phyloP scores from a whole-genome alignment of 2,113 vertebrate genomes.

The Chaetorhynchus papuensis region DNA sequence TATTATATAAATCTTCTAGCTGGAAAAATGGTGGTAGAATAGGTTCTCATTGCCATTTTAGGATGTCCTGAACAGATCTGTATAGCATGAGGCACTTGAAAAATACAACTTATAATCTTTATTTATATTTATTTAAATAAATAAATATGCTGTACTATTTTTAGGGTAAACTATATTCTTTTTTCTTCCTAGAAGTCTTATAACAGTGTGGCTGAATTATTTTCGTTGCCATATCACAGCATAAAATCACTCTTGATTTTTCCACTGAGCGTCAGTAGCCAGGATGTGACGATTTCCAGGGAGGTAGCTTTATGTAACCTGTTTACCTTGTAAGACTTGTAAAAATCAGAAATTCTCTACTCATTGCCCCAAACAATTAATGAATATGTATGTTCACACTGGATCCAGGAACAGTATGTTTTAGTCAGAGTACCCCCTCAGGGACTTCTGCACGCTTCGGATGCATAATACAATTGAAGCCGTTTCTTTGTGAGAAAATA shows the following conservation, averaged over 20 bases:
- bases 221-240: neutral
- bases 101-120: neutral
- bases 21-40: neutral
- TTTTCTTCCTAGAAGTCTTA: neutral
- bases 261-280: accelerated
- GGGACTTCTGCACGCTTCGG: constrained; percentile 42
- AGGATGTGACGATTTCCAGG: neutral
- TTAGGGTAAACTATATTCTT: neutral
- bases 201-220: neutral
- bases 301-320: constrained; percentile 17
- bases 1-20: neutral
- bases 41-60: neutral
- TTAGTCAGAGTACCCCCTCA: constrained; percentile 40
- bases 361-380: constrained; percentile 47
- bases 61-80: neutral
- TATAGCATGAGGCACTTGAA: neutral
- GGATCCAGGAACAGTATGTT: constrained; percentile 54
- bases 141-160: neutral
- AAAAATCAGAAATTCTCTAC: constrained; percentile 30
- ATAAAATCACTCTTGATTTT: neutral
- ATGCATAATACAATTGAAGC: constrained; percentile 56
- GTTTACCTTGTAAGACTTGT: constrained; percentile 35
- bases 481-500: constrained; percentile 56
- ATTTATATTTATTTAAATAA: neutral
- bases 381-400: constrained; percentile 27